phyloP scores from a whole-genome alignment of 2,888 invertebrate species.

The Fragum sueziense region DNA sequence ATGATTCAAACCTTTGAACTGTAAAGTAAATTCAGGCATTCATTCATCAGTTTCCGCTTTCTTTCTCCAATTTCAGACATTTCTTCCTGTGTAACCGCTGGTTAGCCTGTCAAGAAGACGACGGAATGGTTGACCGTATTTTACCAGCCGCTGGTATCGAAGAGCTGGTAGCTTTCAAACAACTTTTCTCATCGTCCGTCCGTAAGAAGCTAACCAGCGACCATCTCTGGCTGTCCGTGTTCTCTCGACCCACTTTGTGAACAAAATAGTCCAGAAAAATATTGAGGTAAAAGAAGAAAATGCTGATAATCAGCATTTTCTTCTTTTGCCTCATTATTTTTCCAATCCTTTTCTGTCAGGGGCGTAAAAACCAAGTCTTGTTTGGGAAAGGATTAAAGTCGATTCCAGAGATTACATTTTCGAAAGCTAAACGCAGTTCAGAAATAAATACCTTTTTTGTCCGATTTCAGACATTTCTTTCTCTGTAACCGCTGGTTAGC shows the following conservation, averaged over 20 bases:
- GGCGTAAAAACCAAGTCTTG: too few relatives aligned
- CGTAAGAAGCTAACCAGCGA: conserved; percentile 81
- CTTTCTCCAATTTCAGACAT: conserved; percentile 66
- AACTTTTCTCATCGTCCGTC: conserved; percentile 79
- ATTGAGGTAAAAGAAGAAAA: too few relatives aligned
- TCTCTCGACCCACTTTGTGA: conserved; percentile 80
- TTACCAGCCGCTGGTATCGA: conserved; percentile 80
- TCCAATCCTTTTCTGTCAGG: too few relatives aligned
- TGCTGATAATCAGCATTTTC: too few relatives aligned
- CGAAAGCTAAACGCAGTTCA: too few relatives aligned
- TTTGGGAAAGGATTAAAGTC: too few relatives aligned
- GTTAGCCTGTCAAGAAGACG: conserved; percentile 81
- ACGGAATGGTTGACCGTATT: conserved; percentile 81
- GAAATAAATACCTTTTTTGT: neutral
- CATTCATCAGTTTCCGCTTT: too few relatives aligned
- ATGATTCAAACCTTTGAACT: too few relatives aligned
- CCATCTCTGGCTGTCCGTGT: conserved; percentile 82
- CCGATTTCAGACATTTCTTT: conserved; percentile 77
- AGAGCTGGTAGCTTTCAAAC: conserved; percentile 81
- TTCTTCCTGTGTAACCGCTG: conserved; percentile 81
- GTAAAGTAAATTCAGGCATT: too few relatives aligned
- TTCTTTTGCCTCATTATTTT: too few relatives aligned
- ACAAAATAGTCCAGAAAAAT: too few relatives aligned
- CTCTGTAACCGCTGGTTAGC: conserved; percentile 81
- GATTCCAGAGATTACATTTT: too few relatives aligned